Conservation (phyloP, 1,140 invertebrate species). For the Drosophila tsacasi region DNA sequence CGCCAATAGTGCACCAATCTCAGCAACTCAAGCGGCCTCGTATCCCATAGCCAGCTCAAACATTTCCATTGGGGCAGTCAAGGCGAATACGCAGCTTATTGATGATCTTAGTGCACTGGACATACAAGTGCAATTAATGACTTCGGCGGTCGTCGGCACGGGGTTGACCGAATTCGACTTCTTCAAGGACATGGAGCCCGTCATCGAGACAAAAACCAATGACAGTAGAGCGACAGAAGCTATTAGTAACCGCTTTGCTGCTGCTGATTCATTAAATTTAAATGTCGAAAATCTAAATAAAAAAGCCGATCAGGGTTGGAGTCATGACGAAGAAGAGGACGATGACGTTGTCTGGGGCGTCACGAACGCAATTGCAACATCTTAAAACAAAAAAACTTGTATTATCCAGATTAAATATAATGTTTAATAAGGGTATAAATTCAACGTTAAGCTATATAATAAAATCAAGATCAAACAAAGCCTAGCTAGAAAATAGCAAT, state of each 20-base stretch:
- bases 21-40: constrained; percentile 41
- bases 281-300: constrained; percentile 26
- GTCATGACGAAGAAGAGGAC: constrained; percentile 67
- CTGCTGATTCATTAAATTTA: constrained; percentile 10
- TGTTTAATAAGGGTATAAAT: not conserved
- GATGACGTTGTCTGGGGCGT: constrained; percentile 57
- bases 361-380: not conserved
- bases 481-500: not conserved
- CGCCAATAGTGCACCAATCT: constrained; percentile 41
- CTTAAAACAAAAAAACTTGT: not conserved
- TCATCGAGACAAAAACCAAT: constrained; percentile 88
- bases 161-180: constrained; percentile 89
- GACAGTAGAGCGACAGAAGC: constrained; percentile 13
- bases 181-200: constrained; percentile 93
- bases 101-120: constrained; percentile 90
- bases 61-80: not conserved
- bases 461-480: constrained; percentile 23
- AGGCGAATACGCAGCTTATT: constrained; percentile 64
- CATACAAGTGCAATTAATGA: constrained; percentile 88
- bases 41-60: constrained; percentile 50
- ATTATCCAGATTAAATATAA: constrained; percentile 4
- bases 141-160: constrained; percentile 82
- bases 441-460: constrained; percentile 21
- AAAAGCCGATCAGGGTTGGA: constrained; percentile 63
- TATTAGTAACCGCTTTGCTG: constrained; percentile 67